Evolutionary conservation across 92 coral and sea anemone species (phyloP), one percentile per base, ranked within the genome.

Genomic region (Palythoa grandiflora): DNA sequence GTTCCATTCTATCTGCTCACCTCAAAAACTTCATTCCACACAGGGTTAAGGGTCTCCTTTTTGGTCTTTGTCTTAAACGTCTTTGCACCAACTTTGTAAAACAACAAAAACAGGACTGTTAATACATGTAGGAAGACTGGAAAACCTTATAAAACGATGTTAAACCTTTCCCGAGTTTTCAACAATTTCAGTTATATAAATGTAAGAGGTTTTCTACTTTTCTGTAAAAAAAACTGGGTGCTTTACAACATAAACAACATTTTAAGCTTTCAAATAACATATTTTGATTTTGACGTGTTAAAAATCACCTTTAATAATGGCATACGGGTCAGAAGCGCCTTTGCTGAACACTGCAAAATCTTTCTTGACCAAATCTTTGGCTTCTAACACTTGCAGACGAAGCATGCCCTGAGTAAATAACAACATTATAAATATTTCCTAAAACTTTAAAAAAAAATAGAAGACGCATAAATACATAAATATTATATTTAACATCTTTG

Each of bases 1-100:
- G 11, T 11, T 6, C 55, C 11, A 51, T 51, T 51, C 11, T 51
- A 11, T 55, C 0, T 15, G 3, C 79, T 10, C 89, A 97, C 99
- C 99, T 97, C 99, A 88, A 95, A 97, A 38, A 93, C 96, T 93
- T 97, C 98, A 91, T 94, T 89, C 99, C 99, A 97, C 17, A 91
- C 92, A 17, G 99, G 99, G 47, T 94, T 88, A 66, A 97, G 87
- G 13, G 99, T 94, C 66, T 94, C 94, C 12, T 95, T 93, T 79
- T 95, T 97, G 47, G 96, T 92, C 79, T 92, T 89, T 1, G 99
- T 97, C 88, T 83, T 93, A 89, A 94, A 94, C 0, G 98, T 95
- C 79, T 95, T 93, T 39, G 98, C 98, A 77, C 99, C 99, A 87
- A 97, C 99, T 94, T 71, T 19, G 38, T 12, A 21, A 52, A 57